Evolutionary conservation across 2,797 vertebrate species (phyloP), one percentile per base, ranked within the genome.

Genomic region (Betta splendens): DNA sequence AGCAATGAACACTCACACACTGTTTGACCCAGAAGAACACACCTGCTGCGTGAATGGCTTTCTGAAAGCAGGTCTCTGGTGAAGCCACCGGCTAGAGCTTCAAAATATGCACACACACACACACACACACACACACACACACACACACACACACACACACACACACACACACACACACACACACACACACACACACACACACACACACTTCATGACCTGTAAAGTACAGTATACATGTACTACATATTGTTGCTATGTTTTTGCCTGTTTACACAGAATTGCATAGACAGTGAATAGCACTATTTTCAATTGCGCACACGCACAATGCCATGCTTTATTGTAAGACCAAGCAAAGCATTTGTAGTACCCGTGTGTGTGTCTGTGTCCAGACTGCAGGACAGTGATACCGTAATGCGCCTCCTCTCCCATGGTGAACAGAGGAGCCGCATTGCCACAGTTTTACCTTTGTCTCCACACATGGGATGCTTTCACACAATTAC

Each of bases 401-500:
- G 50, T 1, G 49, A 84, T 71, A 64, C 40, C 13, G 1, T 81
- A 69, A 75, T 72, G 77, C 64, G 53, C 20, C 46, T 36, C 56
- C 55, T 55, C 42, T 61, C 69, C 71, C 25, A 61, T 70, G 74
- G 70, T 69, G 68, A 79, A 79, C 42, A 77, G 70, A 68, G 56
- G 35, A 65, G 31, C 48, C 7, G 26, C 51, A 37, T 56, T 76
- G 53, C 61, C 38, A 64, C 26, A 23, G 10, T 66, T 79, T 60
- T 68, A 65, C 58, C 44, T 70, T 64, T 61, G 47, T 51, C 58
- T 42, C 61, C 45, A 59, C 31, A 44, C 18, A 46, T 33, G 18
- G 9, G 15, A 48, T 62, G 4, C 10, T 20, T 32, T 22, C 45
- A 29, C 13, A 15, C 20, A 35, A 20, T 40, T 15, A 29, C 18